These are phyloP conservation scores for Neopelma chrysocephalum DNA, from an alignment of 2,797 vertebrate genomes.

Conservation along the genomic window DNA sequence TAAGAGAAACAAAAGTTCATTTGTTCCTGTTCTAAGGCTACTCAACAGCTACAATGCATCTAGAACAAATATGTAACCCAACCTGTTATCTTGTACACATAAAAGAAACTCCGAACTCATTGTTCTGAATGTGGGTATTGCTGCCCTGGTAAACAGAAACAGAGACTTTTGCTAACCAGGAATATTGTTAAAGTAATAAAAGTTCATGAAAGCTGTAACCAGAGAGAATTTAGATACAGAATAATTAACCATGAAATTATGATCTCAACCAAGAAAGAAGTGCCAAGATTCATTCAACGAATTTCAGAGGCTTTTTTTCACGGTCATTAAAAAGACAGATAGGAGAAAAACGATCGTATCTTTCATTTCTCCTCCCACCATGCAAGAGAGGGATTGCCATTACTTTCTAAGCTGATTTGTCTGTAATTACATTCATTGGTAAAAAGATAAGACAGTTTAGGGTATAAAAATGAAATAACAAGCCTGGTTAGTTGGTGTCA, in stretches of 20 bases:
- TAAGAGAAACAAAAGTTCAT: not conserved
- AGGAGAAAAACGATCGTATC: not conserved
- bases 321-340: constrained; percentile 27
- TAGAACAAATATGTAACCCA: not conserved
- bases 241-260: constrained; percentile 53
- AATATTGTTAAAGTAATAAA: not conserved
- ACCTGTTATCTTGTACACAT: not conserved
- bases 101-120: not conserved
- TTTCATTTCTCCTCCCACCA: constrained; percentile 25
- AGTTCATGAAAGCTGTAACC: not conserved
- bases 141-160: constrained; percentile 12
- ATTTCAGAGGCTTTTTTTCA: constrained; percentile 44
- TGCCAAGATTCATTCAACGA: constrained; percentile 38
- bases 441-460: constrained; percentile 3
- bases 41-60: not conserved
- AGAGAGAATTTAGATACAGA: not conserved
- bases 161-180: not conserved
- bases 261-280: constrained; percentile 22
- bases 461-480: not conserved
- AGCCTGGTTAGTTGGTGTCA: not conserved
- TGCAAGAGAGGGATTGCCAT: not conserved
- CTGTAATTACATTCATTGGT: not conserved
- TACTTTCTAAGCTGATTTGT: not conserved
- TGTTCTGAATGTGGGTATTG: not conserved
- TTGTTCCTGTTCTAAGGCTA: not conserved